A percentile compares a stretch with the other conserved stretches of the same genome.
Evolutionary conservation across 2,888 invertebrate genomes (phyloP).

Genomic region (Calephelis perditalis): DNA sequence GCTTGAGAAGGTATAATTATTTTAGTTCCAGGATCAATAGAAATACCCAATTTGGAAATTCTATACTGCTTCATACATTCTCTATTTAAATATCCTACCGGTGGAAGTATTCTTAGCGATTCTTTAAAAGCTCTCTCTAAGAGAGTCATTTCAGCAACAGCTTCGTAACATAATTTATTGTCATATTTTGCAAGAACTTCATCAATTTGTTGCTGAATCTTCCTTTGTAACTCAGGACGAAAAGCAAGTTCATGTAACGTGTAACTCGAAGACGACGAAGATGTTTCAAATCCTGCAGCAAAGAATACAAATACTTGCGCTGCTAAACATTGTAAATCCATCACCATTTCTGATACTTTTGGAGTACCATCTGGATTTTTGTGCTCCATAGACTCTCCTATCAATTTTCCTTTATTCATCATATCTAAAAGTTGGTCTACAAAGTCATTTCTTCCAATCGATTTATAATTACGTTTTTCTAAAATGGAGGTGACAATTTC

Average conservation of each 20-base stretch:
- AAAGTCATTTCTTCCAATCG: conserved; percentile 29
- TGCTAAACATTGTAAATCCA: conserved; percentile 42
- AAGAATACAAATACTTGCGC: conserved; percentile 28
- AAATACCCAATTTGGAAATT: conserved; percentile 27
- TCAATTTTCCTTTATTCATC: conserved; percentile 44
- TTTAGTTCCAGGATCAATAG: conserved; percentile 28
- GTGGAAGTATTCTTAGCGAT: conserved; percentile 25
- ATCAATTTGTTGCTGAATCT: conserved; percentile 56
- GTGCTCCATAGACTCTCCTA: conserved; percentile 49
- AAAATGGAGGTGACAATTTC: conserved; percentile 42
- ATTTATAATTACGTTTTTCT: conserved; percentile 43
- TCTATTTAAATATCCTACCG: conserved; percentile 27
- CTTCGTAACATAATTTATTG: conserved; percentile 50
- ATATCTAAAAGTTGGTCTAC: conserved; percentile 42
- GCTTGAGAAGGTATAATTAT: conserved; percentile 30
- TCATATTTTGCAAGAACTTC: conserved; percentile 43
- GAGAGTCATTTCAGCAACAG: conserved; percentile 45
- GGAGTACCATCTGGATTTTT: conserved; percentile 43
- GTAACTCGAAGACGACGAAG: conserved; percentile 58
- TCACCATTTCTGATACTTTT: conserved; percentile 40
- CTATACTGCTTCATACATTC: conserved; percentile 29
- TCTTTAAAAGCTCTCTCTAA: conserved; percentile 36
- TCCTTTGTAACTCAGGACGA: conserved; percentile 52
- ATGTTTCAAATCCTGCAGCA: conserved; percentile 36
- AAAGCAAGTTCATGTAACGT: conserved; percentile 56